Conservation (phyloP, 1,140 invertebrate genomes). For the Prorops nasuta region DNA sequence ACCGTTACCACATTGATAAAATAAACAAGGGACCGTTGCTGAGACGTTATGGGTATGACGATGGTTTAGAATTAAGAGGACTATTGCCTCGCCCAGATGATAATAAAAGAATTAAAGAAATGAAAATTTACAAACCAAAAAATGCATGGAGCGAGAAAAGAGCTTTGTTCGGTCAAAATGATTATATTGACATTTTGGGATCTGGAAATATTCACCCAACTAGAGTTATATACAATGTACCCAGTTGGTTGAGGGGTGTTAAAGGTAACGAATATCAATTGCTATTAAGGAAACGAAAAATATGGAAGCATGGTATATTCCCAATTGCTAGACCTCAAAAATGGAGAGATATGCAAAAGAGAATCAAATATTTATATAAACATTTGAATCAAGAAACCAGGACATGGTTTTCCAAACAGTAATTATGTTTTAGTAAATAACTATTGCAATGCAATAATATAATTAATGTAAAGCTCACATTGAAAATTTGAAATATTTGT, state of each 20-base stretch:
- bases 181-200: slow-evolving; percentile 94
- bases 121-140: slow-evolving; percentile 71
- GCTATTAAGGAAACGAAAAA: slow-evolving; percentile 73
- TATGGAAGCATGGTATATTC: slow-evolving; percentile 58
- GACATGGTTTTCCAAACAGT: slow-evolving; percentile 60
- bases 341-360: slow-evolving; percentile 72
- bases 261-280: slow-evolving; percentile 84
- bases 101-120: slow-evolving; percentile 54
- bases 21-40: slow-evolving; percentile 61
- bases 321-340: slow-evolving; percentile 69
- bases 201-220: slow-evolving; percentile 78
- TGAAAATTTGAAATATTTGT: background rate
- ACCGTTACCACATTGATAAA: slow-evolving; percentile 70
- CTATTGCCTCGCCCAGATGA: slow-evolving; percentile 64
- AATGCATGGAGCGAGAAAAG: slow-evolving; percentile 73
- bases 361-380: slow-evolving; percentile 72
- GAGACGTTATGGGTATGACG: slow-evolving; percentile 69
- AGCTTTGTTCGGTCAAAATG: slow-evolving; percentile 91
- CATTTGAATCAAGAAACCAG: slow-evolving; percentile 78
- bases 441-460: slow-evolving; percentile 9
- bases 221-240: slow-evolving; percentile 79
- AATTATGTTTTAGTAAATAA: slow-evolving; percentile 25
- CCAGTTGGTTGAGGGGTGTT: slow-evolving; percentile 82
- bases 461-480: background rate
- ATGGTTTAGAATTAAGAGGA: slow-evolving; percentile 66